Conservation (phyloP, 2,888 invertebrate species). For the Leptarthrus brevirostris region DNA sequence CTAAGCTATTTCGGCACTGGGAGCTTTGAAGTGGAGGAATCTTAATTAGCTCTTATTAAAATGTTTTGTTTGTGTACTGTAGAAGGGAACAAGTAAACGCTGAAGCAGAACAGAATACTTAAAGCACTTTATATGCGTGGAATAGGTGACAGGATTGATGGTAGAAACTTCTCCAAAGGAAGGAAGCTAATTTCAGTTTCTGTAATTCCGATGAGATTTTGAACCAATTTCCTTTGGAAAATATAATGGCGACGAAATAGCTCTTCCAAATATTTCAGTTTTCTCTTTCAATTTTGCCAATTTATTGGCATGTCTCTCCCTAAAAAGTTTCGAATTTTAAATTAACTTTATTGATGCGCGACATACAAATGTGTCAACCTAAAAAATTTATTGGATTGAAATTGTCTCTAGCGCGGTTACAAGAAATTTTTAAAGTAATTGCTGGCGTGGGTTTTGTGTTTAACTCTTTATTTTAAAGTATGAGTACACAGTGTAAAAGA, state of each 20-base stretch:
- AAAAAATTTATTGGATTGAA: constrained; percentile 27
- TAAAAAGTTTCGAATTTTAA: constrained; percentile 1
- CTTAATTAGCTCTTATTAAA: constrained; percentile 43
- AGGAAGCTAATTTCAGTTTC: constrained; percentile 2
- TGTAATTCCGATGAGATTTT: not conserved
- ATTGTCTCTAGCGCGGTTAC: no score
- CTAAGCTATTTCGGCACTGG: not conserved
- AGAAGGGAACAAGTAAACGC: no score
- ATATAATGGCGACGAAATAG: not conserved
- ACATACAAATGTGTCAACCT: constrained; percentile 2
- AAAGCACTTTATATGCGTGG: no score
- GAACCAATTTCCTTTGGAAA: constrained; percentile 13
- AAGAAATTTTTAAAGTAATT: no score
- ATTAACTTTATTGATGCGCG: constrained; percentile 17
- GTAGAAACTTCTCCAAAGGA: no score
- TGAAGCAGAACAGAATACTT: no score
- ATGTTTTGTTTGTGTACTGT: constrained; percentile 10
- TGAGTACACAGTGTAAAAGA: no score
- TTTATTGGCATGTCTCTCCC: constrained; percentile 15
- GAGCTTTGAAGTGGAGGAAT: not conserved
- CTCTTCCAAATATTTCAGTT: not conserved
- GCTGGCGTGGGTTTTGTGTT: no score
- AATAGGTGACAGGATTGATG: no score
- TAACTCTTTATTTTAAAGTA: no score
- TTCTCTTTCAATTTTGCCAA: no score